Percentiles rank a stretch among this genome's conserved stretches.
These are phyloP conservation scores for Columba livia DNA, from an alignment of 2,113 vertebrate species.

Conservation along the genomic window DNA sequence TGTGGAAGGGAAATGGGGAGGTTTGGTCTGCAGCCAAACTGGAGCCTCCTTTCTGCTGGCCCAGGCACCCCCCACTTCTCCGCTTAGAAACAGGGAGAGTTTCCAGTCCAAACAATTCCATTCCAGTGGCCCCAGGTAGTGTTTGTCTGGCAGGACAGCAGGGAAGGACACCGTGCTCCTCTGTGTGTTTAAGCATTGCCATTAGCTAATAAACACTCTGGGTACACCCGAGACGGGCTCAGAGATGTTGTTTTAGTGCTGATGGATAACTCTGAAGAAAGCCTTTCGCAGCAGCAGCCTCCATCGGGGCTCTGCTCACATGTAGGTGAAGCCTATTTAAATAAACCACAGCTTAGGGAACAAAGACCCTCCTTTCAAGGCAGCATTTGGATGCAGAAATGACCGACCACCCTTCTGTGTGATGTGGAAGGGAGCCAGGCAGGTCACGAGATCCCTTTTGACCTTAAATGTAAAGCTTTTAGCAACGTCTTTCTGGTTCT, in stretches of 20 bases:
- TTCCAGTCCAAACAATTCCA: not conserved
- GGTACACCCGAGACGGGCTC: not conserved
- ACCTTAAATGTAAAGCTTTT: not conserved
- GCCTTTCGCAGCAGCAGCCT: not conserved
- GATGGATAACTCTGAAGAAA: conserved; percentile 39
- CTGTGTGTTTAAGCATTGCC: conserved; percentile 27
- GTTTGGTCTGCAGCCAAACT: not conserved
- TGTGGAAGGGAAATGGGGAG: not conserved
- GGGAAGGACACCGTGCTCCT: not conserved
- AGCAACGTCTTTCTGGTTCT: not conserved
- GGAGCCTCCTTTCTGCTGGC: not conserved
- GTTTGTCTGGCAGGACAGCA: conserved; percentile 7
- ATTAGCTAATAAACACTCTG: conserved; percentile 14
- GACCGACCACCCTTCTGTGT: not conserved
- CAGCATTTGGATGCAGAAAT: not conserved
- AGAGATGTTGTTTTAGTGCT: conserved; percentile 45
- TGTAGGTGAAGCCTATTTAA: not conserved
- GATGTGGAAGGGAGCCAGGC: not conserved
- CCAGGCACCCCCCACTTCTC: not conserved
- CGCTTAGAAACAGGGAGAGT: not conserved
- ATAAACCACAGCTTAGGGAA: conserved; percentile 16
- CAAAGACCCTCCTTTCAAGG: conserved; percentile 27
- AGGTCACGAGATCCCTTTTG: not conserved
- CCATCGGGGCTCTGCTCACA: not conserved
- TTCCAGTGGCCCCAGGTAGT: not conserved